These are phyloP conservation scores for Aleiodes alternator DNA, from an alignment of 2,888 invertebrate genomes.

Conservation along the genomic window DNA sequence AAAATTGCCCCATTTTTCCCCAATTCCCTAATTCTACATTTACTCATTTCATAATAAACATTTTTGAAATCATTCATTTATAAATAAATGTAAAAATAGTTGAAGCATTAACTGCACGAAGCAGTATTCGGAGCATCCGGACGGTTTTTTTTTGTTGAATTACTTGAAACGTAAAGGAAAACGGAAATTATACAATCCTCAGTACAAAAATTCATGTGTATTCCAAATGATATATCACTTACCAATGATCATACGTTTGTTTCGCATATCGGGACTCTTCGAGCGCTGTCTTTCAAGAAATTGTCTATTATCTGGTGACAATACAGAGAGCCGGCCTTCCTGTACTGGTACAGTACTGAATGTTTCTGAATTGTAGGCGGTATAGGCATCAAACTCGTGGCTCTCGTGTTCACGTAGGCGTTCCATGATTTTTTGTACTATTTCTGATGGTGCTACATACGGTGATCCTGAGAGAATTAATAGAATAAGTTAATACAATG, in stretches of 20 bases:
- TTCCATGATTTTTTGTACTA: constrained; percentile 89
- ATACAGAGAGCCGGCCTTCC: constrained; percentile 67
- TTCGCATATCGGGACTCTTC: constrained; percentile 73
- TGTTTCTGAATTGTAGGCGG: constrained; percentile 57
- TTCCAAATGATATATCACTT: constrained; percentile 26
- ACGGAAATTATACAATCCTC: not conserved
- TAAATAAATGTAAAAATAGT: too few relatives aligned
- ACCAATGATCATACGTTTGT: constrained; percentile 74
- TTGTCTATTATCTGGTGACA: constrained; percentile 72
- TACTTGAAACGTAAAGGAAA: too few relatives aligned
- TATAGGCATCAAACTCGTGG: constrained; percentile 67
- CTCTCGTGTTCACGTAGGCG: constrained; percentile 75
- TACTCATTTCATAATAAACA: too few relatives aligned
- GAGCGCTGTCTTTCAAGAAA: constrained; percentile 71
- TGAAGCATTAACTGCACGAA: too few relatives aligned
- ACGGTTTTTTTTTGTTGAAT: not conserved
- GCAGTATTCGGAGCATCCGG: too few relatives aligned
- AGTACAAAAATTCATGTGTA: not conserved
- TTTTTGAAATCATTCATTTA: too few relatives aligned
- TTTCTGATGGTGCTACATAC: constrained; percentile 86
- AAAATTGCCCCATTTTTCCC: too few relatives aligned
- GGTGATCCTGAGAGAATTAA: constrained; percentile 81
- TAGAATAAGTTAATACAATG: constrained; percentile 37
- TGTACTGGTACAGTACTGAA: constrained; percentile 56
- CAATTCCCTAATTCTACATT: too few relatives aligned